Evolutionary conservation across 1,140 invertebrate genomes (phyloP), one percentile per base, ranked within the genome.

Genomic region (Nebria ingens): DNA sequence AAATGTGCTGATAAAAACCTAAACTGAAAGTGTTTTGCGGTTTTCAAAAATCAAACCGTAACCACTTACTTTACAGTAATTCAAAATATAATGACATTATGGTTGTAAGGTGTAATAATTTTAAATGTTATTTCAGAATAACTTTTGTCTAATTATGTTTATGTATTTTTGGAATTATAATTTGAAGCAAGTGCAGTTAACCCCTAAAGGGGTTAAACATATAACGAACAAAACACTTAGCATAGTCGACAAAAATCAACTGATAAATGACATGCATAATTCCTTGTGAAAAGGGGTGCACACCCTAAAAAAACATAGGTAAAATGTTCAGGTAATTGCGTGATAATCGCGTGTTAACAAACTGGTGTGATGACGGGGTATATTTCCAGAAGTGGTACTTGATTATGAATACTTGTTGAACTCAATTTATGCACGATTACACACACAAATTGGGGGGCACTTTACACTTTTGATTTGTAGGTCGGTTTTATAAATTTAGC

Each of bases 231-330:
- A 34, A 34, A 34, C 25, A n/a, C n/a, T 34, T 34, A n/a, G n/a
- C 25, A 34, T 34, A 45, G 40, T 17, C n/a, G n/a, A n/a, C n/a
- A n/a, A n/a, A n/a, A n/a, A n/a, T n/a, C 6, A 45, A 6, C 40
- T 45, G 40, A 11, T 45, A 45, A 45, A 45, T 45, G 40, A 45
- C 40, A 45, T 45, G 40, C 40, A 45, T 45, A 45, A 45, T 45
- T 11, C 6, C 40, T 17, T 11, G 6, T 17, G 15, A 45, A 45
- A 45, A 45, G 15, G 40, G 40, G 40, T 45, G 40, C 40, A 45
- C 15, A 45, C 15, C 9, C 6, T 34, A 34, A 34, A 34, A 34
- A 34, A 34, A 34, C 6, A 34, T 34, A 29, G 13, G 15, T 12
- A 45, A 17, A 9, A 17, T 45, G 40, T 45, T 45, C 15, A 45